Conservation (phyloP, 2,888 invertebrate genomes). For the Cybosia mesomella region DNA sequence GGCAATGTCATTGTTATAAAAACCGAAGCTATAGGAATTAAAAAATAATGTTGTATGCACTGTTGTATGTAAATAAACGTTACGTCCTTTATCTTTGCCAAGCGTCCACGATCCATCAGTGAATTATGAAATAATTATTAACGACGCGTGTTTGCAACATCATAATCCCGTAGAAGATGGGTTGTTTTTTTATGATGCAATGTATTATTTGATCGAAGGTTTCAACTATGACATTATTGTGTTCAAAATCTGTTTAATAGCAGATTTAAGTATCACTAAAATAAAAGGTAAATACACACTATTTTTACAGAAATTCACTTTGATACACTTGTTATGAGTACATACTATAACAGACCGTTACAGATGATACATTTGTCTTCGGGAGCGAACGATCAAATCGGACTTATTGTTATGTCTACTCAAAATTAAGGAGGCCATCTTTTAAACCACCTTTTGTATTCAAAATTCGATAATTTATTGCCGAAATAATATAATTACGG, state of each 20-base stretch:
- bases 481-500: constrained; percentile 87
- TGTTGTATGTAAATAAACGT: not conserved
- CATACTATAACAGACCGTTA: not conserved
- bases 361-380: constrained; percentile 43
- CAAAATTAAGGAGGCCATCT: constrained; percentile 77
- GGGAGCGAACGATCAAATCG: constrained; percentile 45
- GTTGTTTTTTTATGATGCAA: not conserved
- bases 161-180: not conserved
- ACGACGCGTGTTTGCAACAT: not conserved
- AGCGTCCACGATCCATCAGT: too few species aligned
- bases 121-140: not conserved
- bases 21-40: not conserved
- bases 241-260: not conserved
- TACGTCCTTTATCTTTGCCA: not conserved
- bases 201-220: not conserved
- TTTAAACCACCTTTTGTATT: constrained; percentile 82
- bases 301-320: too few species aligned
- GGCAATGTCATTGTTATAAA: not conserved
- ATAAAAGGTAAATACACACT: too few species aligned
- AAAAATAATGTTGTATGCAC: not conserved
- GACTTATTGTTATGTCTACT: constrained; percentile 71
- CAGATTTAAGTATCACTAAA: too few species aligned
- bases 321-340: not conserved
- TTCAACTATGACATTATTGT: not conserved
- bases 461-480: constrained; percentile 87